Percentiles rank a stretch among this genome's conserved stretches.
Evolutionary conservation across 2,797 vertebrate species (phyloP).

Genomic region (Nannoperca obscura): DNA sequence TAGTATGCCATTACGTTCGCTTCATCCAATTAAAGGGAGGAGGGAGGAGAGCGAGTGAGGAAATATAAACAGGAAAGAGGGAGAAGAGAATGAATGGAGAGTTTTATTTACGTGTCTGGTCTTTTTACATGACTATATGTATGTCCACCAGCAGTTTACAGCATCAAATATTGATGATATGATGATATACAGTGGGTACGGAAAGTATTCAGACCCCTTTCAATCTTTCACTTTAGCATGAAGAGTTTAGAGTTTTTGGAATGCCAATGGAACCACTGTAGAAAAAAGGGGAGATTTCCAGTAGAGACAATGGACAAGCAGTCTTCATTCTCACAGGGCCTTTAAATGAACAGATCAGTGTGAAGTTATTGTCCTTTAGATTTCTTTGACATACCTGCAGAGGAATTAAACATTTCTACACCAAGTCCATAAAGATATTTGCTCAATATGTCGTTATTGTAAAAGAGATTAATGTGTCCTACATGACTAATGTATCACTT

Average conservation of each 20-base stretch:
- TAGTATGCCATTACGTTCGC: constrained; percentile 24
- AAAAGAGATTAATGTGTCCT: constrained; percentile 32
- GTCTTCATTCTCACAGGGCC: not conserved
- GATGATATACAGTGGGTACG: too few species aligned
- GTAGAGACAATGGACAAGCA: not conserved
- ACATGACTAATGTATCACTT: constrained; percentile 20
- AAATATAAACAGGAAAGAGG: not conserved
- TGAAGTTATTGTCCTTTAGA: not conserved
- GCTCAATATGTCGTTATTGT: constrained; percentile 1
- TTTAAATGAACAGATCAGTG: not conserved
- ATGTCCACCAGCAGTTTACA: not conserved
- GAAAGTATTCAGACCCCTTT: too few species aligned
- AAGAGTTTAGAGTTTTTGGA: too few species aligned
- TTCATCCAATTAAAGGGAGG: constrained; percentile 37
- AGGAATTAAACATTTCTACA: not conserved
- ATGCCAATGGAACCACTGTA: too few species aligned
- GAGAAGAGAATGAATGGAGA: not conserved
- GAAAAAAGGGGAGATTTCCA: not conserved
- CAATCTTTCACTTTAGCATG: too few species aligned
- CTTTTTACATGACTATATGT: not conserved
- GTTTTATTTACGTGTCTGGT: not conserved
- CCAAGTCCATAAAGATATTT: constrained; percentile 7
- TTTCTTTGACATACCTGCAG: not conserved
- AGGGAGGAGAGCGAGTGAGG: not conserved
- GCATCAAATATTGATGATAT: not conserved